phyloP scores from a whole-genome alignment of 2,113 vertebrate species.

The Lamprotornis superbus region DNA sequence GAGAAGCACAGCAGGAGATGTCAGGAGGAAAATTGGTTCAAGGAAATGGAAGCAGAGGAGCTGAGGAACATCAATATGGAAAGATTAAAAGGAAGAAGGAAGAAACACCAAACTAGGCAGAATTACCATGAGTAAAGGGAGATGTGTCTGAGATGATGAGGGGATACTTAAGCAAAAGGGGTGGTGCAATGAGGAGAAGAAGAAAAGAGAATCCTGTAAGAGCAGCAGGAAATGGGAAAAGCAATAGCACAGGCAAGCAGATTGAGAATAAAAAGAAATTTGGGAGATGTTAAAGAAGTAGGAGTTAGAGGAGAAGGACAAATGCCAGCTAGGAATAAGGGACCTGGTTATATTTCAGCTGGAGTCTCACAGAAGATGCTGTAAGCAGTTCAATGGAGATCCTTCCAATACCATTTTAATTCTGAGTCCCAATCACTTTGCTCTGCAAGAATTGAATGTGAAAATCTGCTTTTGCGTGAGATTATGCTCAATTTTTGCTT shows the following conservation, averaged over 20 bases:
- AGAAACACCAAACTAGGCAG: background rate
- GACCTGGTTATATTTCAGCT: background rate
- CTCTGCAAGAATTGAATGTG: background rate
- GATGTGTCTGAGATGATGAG: background rate
- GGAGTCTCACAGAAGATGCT: background rate
- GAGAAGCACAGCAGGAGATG: background rate
- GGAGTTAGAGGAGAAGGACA: background rate
- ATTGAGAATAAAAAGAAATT: background rate
- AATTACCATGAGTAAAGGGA: background rate
- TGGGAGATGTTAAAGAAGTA: background rate
- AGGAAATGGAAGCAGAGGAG: background rate
- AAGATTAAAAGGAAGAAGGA: background rate
- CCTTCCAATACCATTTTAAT: background rate
- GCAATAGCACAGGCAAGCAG: background rate
- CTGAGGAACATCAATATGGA: background rate
- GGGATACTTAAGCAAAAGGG: background rate
- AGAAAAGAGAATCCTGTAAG: background rate
- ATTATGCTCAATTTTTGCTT: background rate
- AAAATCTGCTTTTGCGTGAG: background rate
- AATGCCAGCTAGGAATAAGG: background rate
- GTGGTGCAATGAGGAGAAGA: background rate
- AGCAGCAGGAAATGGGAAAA: background rate
- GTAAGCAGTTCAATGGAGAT: background rate
- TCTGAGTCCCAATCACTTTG: background rate
- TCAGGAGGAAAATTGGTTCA: background rate